Evolutionary conservation across 2,888 invertebrate genomes (phyloP).

Genomic region (Halictus ligatus): DNA sequence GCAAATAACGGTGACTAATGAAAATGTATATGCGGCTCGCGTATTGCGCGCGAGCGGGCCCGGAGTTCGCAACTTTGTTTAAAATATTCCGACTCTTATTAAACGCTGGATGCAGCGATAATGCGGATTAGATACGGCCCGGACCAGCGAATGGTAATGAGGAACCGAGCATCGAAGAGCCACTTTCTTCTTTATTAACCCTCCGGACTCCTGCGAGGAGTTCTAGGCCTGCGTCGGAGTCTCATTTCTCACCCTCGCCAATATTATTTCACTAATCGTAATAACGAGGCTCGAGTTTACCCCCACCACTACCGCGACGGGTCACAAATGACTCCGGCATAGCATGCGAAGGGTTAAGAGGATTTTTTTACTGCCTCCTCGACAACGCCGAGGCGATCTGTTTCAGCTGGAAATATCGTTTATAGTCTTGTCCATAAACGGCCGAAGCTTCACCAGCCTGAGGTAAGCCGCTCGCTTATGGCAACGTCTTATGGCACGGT

Average conservation of each 20-base stretch:
- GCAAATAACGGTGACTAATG: conserved; percentile 62
- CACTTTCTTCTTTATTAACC: neutral
- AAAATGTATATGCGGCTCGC: conserved; percentile 44
- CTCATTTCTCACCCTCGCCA: no score
- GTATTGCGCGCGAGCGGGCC: conserved; percentile 8
- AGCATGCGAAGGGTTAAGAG: no score
- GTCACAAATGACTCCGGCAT: no score
- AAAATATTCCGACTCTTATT: conserved; percentile 36
- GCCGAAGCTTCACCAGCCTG: neutral
- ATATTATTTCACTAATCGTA: no score
- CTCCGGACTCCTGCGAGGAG: no score
- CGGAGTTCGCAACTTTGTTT: conserved; percentile 28
- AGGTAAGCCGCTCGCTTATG: neutral
- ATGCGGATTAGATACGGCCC: conserved; percentile 3
- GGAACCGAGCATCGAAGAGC: neutral
- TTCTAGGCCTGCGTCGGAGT: no score
- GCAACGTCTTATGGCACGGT: neutral
- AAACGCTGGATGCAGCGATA: conserved; percentile 10
- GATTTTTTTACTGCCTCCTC: neutral
- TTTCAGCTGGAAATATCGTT: neutral
- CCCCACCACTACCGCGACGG: no score
- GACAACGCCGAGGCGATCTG: neutral
- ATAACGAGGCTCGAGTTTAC: no score
- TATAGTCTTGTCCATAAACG: neutral
- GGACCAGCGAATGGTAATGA: neutral